Evolutionary conservation across 2,888 invertebrate species (phyloP).

Genomic region (Brenthis hecate): DNA sequence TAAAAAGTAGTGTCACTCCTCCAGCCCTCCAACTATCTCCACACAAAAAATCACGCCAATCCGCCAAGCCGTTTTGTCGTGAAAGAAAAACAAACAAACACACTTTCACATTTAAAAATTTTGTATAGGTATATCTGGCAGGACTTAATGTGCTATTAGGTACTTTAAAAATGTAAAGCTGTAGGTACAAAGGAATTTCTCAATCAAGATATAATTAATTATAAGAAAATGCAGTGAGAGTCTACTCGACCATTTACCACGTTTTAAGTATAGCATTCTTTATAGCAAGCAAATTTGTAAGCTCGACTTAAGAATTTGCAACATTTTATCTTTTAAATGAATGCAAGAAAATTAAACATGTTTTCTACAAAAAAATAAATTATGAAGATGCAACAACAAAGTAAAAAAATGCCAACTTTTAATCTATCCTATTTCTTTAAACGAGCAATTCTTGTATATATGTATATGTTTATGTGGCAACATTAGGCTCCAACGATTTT

Average conservation of each 20-base stretch:
- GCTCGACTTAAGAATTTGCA: background rate
- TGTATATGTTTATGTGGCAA: too few relatives aligned
- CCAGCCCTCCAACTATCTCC: too few relatives aligned
- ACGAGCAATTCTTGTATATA: too few relatives aligned
- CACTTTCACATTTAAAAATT: too few relatives aligned
- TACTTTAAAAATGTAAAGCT: background rate
- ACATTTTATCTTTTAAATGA: constrained; percentile 8
- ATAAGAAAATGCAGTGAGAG: constrained; percentile 8
- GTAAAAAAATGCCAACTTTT: too few relatives aligned
- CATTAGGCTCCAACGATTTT: too few relatives aligned
- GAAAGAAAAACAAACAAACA: too few relatives aligned
- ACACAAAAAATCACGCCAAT: too few relatives aligned
- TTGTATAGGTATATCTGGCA: background rate
- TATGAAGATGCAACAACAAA: background rate
- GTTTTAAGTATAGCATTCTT: constrained; percentile 2
- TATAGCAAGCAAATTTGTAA: background rate
- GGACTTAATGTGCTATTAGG: background rate
- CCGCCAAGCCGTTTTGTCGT: too few relatives aligned
- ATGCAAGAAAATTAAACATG: constrained; percentile 1
- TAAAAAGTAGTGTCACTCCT: too few relatives aligned
- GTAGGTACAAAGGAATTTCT: background rate
- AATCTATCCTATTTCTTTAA: too few relatives aligned
- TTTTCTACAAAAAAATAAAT: background rate
- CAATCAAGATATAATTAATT: background rate
- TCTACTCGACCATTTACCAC: constrained; percentile 4